These are phyloP conservation scores for Laticauda laticaudata DNA, from an alignment of 2,113 vertebrate species.

Conservation along the genomic window DNA sequence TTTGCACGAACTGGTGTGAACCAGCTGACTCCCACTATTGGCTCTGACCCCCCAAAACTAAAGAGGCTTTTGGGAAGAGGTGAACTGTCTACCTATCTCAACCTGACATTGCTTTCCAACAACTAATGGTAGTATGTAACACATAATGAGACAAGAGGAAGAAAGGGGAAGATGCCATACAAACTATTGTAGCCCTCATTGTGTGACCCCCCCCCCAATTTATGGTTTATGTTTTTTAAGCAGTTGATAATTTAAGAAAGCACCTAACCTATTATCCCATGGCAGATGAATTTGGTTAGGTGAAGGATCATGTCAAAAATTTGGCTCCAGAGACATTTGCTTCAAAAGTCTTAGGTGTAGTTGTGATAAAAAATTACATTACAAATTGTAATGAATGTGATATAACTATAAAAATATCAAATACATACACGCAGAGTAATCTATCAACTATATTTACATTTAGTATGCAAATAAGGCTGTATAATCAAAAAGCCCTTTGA, in stretches of 20 bases:
- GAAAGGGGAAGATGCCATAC: neutral
- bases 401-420: neutral
- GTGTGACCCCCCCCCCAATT: neutral
- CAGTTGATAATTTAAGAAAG: neutral
- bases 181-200: neutral
- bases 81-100: neutral
- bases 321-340: neutral
- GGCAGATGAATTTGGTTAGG: neutral
- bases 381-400: neutral
- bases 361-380: neutral
- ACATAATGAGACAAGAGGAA: neutral
- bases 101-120: neutral
- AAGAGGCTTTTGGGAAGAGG: neutral
- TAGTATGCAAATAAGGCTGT: neutral
- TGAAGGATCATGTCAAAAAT: neutral
- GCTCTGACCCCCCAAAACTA: neutral
- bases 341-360: neutral
- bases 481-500: neutral
- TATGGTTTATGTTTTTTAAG: neutral
- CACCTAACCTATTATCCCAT: neutral
- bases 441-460: neutral
- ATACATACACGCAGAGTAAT: neutral
- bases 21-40: no score
- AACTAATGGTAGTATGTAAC: neutral
- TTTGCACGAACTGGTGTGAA: no score